Evolutionary conservation across 2,888 invertebrate genomes (phyloP).

Genomic region (Dascillus cervinus): DNA sequence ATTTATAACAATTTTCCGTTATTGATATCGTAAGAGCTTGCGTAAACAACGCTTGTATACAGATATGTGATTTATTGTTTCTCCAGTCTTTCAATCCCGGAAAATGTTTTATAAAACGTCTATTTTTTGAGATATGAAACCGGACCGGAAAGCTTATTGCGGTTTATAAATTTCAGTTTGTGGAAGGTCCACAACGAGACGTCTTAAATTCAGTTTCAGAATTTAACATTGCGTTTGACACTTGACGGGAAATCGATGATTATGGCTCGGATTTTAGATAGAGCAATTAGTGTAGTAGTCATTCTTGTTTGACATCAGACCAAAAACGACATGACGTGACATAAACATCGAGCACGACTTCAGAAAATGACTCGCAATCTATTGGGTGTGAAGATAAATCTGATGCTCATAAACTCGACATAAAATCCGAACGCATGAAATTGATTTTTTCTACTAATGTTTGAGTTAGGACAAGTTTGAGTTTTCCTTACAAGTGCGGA

Average conservation of each 20-base stretch:
- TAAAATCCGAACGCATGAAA: too few relatives aligned
- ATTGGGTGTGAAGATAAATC: slow-evolving; percentile 12
- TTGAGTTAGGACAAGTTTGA: too few relatives aligned
- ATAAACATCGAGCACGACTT: slow-evolving; percentile 9
- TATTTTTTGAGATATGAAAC: slow-evolving; percentile 7
- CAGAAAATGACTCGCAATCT: slow-evolving; percentile 9
- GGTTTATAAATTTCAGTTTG: slow-evolving; percentile 10
- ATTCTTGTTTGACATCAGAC: too few relatives aligned
- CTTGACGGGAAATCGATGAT: slow-evolving; percentile 6
- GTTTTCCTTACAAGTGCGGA: too few relatives aligned
- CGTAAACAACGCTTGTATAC: slow-evolving; percentile 19
- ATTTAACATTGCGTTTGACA: slow-evolving; percentile 7
- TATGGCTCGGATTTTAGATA: slow-evolving; percentile 3
- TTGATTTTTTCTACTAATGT: too few relatives aligned
- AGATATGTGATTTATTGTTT: slow-evolving; percentile 8
- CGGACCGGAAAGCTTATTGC: too few relatives aligned
- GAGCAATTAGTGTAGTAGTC: slow-evolving; percentile 8
- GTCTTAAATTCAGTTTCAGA: slow-evolving; percentile 5
- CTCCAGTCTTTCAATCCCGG: slow-evolving; percentile 7
- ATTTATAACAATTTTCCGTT: slow-evolving; percentile 28
- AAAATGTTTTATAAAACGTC: slow-evolving; percentile 7
- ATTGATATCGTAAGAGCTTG: slow-evolving; percentile 22
- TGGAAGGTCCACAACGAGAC: slow-evolving; percentile 5
- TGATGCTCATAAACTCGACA: slow-evolving; percentile 9
- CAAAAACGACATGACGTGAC: slow-evolving; percentile 10